These are phyloP conservation scores for Xestia xanthographa DNA, from an alignment of 2,888 invertebrate genomes.

Conservation along the genomic window DNA sequence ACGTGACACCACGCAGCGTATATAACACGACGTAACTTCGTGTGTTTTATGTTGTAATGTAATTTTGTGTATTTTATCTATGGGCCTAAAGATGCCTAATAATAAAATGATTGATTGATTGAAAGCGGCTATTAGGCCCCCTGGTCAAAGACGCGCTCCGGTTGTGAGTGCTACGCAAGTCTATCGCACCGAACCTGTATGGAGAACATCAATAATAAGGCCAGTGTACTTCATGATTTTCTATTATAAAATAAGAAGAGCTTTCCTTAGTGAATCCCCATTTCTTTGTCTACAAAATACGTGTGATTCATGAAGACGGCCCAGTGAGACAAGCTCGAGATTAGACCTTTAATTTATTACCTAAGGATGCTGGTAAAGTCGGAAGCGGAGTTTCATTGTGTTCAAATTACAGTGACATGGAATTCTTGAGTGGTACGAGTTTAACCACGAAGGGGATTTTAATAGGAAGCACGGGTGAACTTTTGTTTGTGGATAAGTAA, in stretches of 20 bases:
- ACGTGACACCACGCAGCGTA: too few species aligned
- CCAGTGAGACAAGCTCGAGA: slow-evolving; percentile 66
- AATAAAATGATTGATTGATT: too few species aligned
- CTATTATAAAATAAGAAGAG: slow-evolving; percentile 25
- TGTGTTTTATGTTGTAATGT: too few species aligned
- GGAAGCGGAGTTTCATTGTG: slow-evolving; percentile 69
- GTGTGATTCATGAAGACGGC: slow-evolving; percentile 70
- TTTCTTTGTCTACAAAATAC: slow-evolving; percentile 62
- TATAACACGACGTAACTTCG: too few species aligned
- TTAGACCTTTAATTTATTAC: slow-evolving; percentile 73
- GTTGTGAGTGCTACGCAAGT: not conserved
- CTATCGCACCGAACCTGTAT: not conserved
- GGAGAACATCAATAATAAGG: too few species aligned
- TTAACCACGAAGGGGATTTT: slow-evolving; percentile 30
- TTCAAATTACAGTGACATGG: slow-evolving; percentile 65
- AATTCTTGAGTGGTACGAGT: slow-evolving; percentile 55
- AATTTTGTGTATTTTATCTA: too few species aligned
- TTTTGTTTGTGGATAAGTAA: slow-evolving; percentile 19
- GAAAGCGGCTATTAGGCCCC: too few species aligned
- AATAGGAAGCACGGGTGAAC: not conserved
- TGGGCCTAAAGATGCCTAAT: too few species aligned
- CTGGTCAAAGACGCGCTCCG: not conserved
- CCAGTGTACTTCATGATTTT: not conserved
- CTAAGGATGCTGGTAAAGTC: slow-evolving; percentile 57
- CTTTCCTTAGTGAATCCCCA: slow-evolving; percentile 24